Conservation (phyloP, 2,113 vertebrate genomes). For the Acanthochromis polyacanthus region DNA sequence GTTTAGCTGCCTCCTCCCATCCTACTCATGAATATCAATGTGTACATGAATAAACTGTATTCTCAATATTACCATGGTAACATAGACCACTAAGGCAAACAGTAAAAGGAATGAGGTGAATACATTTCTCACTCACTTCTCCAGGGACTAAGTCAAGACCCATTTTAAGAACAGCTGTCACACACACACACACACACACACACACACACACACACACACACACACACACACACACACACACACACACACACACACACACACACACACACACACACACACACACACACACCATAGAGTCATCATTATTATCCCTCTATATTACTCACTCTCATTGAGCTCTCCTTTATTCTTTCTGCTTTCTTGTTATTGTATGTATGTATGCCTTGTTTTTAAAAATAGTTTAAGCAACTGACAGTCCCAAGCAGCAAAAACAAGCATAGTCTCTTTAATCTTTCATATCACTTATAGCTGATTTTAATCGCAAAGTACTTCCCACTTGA, state of each 20-base stretch:
- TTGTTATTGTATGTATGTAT: not conserved
- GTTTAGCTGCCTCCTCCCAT: conserved; percentile 13
- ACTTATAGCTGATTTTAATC: not conserved
- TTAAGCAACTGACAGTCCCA: not conserved
- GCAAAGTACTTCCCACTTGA: too few relatives aligned
- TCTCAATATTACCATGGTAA: conserved; percentile 51
- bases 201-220: conserved; percentile 30
- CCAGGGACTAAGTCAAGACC: conserved; percentile 49
- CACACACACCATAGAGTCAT: conserved; percentile 46
- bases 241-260: conserved; percentile 21
- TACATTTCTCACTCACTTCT: conserved; percentile 59
- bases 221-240: conserved; percentile 22
- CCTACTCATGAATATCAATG: conserved; percentile 34
- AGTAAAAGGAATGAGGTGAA: conserved; percentile 64
- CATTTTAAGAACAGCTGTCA: conserved; percentile 74
- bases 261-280: conserved; percentile 22
- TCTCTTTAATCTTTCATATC: not conserved
- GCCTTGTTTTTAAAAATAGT: not conserved
- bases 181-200: conserved; percentile 23
- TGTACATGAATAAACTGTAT: conserved; percentile 40
- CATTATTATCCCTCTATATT: conserved; percentile 33
- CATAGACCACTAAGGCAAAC: conserved; percentile 49
- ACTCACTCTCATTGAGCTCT: not conserved
- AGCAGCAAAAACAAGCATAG: not conserved
- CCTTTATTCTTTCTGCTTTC: not conserved